A percentile compares a stretch with the other conserved stretches of the same genome.
These are phyloP conservation scores for Macaria notata DNA, from an alignment of 2,888 invertebrate species.

Conservation along the genomic window DNA sequence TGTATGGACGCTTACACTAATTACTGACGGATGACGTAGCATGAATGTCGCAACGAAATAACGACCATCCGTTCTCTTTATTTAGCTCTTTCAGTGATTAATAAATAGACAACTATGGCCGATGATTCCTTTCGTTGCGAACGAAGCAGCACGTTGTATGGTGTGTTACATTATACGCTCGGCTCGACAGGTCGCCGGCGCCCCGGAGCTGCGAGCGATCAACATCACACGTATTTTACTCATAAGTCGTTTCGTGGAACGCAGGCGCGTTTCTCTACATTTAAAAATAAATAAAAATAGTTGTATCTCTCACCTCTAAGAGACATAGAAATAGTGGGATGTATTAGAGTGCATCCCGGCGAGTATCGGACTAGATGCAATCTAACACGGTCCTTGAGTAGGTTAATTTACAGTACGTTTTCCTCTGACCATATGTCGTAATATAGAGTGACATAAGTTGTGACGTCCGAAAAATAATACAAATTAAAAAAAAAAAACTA, in stretches of 20 bases:
- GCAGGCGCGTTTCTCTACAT: slow-evolving; percentile 24
- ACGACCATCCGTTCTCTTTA: neutral
- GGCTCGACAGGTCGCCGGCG: too few relatives aligned
- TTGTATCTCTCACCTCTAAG: slow-evolving; percentile 52
- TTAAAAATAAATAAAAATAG: slow-evolving; percentile 36
- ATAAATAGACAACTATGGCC: too few relatives aligned
- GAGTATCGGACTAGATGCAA: slow-evolving; percentile 37
- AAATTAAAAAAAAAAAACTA: slow-evolving; percentile 48
- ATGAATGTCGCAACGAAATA: slow-evolving; percentile 6
- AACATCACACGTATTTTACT: slow-evolving; percentile 14
- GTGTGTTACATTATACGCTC: too few relatives aligned
- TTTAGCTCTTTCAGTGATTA: neutral
- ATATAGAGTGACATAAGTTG: slow-evolving; percentile 67
- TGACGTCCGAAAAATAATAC: slow-evolving; percentile 69
- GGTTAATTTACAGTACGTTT: slow-evolving; percentile 65
- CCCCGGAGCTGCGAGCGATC: too few relatives aligned
- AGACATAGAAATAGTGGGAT: slow-evolving; percentile 50
- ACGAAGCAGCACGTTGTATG: too few relatives aligned
- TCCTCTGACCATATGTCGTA: slow-evolving; percentile 56
- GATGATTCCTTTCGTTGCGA: too few relatives aligned
- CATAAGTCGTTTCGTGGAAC: slow-evolving; percentile 20
- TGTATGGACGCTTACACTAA: slow-evolving; percentile 9
- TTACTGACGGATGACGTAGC: slow-evolving; percentile 1
- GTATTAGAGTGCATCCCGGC: slow-evolving; percentile 31
- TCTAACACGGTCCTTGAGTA: slow-evolving; percentile 47